Conservation (phyloP, 2,888 invertebrate species). For the Clostera curtula region DNA sequence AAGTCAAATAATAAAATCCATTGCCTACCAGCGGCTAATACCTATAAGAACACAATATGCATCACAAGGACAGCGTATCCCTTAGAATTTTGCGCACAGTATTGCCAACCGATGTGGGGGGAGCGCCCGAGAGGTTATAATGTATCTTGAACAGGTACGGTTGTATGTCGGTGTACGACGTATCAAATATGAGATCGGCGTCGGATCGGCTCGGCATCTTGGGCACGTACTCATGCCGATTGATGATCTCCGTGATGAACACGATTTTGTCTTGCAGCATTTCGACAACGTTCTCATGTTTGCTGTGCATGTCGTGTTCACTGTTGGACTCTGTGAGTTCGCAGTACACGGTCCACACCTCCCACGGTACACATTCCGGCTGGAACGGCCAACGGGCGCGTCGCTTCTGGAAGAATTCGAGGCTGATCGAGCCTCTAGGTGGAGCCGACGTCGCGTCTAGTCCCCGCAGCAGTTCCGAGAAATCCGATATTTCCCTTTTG, state of each 20-base stretch:
- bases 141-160: slow-evolving; percentile 97
- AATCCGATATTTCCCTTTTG: slow-evolving; percentile 84
- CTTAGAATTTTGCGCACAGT: slow-evolving; percentile 93
- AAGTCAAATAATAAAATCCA: slow-evolving; percentile 2
- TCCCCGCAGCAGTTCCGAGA: slow-evolving; percentile 85
- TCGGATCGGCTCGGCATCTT: slow-evolving; percentile 96
- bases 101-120: slow-evolving; percentile 87
- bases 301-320: slow-evolving; percentile 90
- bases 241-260: slow-evolving; percentile 96
- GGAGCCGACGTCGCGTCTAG: slow-evolving; percentile 76
- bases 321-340: slow-evolving; percentile 89
- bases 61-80: slow-evolving; percentile 88
- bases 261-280: slow-evolving; percentile 94
- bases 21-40: slow-evolving; percentile 8
- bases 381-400: slow-evolving; percentile 92
- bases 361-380: slow-evolving; percentile 97
- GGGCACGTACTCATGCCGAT: slow-evolving; percentile 96
- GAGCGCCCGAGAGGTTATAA: slow-evolving; percentile 86
- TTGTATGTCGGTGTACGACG: slow-evolving; percentile 93
- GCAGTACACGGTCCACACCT: slow-evolving; percentile 96
- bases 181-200: slow-evolving; percentile 95
- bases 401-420: slow-evolving; percentile 96
- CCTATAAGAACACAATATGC: slow-evolving; percentile 20
- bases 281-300: slow-evolving; percentile 91
- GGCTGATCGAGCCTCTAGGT: slow-evolving; percentile 89